Evolutionary conservation across 2,113 vertebrate genomes (phyloP), one percentile per base, ranked within the genome.

Genomic region (Gambusia affinis): DNA sequence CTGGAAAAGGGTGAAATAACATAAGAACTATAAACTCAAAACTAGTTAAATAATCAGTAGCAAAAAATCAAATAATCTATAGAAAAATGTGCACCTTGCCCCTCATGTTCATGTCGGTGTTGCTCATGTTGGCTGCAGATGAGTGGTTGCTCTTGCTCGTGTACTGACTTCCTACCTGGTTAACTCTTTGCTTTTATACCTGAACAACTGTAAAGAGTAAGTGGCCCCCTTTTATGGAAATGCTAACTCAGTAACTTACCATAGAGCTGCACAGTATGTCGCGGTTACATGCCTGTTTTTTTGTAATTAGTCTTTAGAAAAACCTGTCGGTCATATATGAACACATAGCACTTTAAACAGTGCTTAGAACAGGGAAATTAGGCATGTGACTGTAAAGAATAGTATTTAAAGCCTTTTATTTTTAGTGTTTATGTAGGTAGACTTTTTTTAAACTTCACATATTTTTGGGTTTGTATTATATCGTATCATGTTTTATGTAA

Each of bases 151-250:
- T 76, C 1, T 42, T 83, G 79, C 68, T 72, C 19, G 68, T 73
- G 74, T 74, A 66, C 80, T 87, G 83, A 68, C 24, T 75, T 30
- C 12, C 79, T 78, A 78, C 70, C 86, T 79, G 80, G 35, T 79
- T 84, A 90, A 88, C 85, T 84, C 82, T 78, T 87, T 78, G 80
- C 77, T 89, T 92, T 91, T 92, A 91, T 92, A 91, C 84, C 75
- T 71, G 27, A 76, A 70, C 54, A 71, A 54, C 78, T 0, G 64
- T 69, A 85, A 83, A 80, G 63, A 79, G 60, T 67, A 44, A 70
- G 28, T 69, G 67, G 19, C 75, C 73, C 72, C 84, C 85, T 35
- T 39, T 66, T 64, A 86, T 47, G 63, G 67, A 86, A 88, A 39
- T 67, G 72, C 75, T 84, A 47, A 85, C 76, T 85, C 86, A 83